phyloP scores from a whole-genome alignment of 2,888 invertebrate species.

The Cactoblastis cactorum region DNA sequence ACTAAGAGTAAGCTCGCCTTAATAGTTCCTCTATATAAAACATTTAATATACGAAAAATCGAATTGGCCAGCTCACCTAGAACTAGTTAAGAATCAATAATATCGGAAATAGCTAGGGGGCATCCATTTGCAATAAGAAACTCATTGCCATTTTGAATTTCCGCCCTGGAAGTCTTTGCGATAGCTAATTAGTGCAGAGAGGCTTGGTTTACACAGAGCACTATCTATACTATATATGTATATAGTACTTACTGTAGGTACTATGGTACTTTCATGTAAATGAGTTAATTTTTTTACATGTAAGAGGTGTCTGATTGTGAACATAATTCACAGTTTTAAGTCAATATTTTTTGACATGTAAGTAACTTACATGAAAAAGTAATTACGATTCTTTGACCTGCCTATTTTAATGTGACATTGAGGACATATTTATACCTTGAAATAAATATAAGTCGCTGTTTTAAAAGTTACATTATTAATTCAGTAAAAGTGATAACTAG shows the following conservation, averaged over 20 bases:
- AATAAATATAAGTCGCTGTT: not conserved
- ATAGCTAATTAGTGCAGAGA: not conserved
- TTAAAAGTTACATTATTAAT: not conserved
- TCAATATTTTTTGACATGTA: not conserved
- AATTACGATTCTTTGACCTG: not conserved
- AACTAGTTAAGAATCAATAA: not conserved
- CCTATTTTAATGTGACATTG: not conserved
- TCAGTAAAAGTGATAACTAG: not conserved
- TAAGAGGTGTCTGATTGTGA: too few relatives aligned
- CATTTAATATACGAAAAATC: not conserved
- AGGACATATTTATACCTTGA: not conserved
- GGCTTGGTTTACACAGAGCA: too few relatives aligned
- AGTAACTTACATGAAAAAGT: not conserved
- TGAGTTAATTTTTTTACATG: too few relatives aligned
- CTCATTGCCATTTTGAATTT: constrained; percentile 1
- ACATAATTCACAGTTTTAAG: not conserved
- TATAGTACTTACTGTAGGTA: too few relatives aligned
- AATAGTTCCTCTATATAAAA: too few relatives aligned
- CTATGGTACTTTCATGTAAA: too few relatives aligned
- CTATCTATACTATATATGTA: too few relatives aligned
- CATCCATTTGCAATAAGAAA: constrained; percentile 1
- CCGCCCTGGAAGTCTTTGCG: not conserved
- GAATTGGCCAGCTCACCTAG: not conserved
- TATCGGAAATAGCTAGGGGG: not conserved
- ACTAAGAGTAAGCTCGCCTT: too few relatives aligned